Evolutionary conservation across 2,888 invertebrate species (phyloP).

Genomic region (Aphidius colemani): DNA sequence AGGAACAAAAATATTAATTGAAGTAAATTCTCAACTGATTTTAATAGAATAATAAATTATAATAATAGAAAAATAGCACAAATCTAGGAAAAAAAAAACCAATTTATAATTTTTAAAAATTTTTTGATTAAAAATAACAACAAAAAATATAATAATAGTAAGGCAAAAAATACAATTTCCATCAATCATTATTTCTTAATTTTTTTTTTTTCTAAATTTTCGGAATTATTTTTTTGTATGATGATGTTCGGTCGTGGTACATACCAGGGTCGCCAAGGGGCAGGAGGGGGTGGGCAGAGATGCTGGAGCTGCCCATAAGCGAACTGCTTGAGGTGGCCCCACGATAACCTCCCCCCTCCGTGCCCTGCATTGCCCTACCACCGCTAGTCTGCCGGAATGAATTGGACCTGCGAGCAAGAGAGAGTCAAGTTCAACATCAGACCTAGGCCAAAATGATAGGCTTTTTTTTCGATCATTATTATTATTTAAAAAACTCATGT

Average conservation of each 20-base stretch:
- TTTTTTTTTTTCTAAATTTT: slow-evolving; percentile 38
- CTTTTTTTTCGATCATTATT: slow-evolving; percentile 40
- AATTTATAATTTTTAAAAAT: slow-evolving; percentile 26
- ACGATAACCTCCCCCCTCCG: slow-evolving; percentile 72
- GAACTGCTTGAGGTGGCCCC: slow-evolving; percentile 63
- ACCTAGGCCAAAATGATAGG: slow-evolving; percentile 54
- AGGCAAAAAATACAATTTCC: no score
- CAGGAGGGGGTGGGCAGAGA: slow-evolving; percentile 93
- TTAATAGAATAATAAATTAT: slow-evolving; percentile 36
- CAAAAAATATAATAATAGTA: no score
- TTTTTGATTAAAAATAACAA: slow-evolving; percentile 30
- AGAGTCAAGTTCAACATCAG: slow-evolving; percentile 61
- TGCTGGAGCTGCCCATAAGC: slow-evolving; percentile 80
- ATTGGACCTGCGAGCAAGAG: slow-evolving; percentile 81
- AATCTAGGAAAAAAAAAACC: slow-evolving; percentile 32
- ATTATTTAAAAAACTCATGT: slow-evolving; percentile 17
- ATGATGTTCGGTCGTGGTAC: slow-evolving; percentile 55
- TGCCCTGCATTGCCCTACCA: slow-evolving; percentile 65
- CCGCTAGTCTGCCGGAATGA: slow-evolving; percentile 82
- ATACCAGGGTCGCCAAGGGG: slow-evolving; percentile 74
- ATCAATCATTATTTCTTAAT: no score
- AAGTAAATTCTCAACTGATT: no score
- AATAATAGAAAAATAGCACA: slow-evolving; percentile 40
- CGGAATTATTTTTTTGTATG: slow-evolving; percentile 26
- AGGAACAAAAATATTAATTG: no score